Evolutionary conservation across 2,888 invertebrate genomes (phyloP), one percentile per base, ranked within the genome.

Genomic region (Adelognathus sp.): DNA sequence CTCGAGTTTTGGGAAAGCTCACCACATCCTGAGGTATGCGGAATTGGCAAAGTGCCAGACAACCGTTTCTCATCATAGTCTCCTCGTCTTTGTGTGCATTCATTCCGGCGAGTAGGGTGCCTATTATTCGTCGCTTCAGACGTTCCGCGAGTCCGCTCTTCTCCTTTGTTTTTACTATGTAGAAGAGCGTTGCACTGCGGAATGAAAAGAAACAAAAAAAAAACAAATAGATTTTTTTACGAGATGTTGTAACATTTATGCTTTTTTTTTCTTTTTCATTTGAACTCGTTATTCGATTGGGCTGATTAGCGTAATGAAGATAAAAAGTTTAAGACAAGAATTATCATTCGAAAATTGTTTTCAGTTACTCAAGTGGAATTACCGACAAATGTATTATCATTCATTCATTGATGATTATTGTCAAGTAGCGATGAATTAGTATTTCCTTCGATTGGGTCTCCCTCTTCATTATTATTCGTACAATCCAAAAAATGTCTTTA

Each of bases 41-140:
- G 90, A 98, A 98, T 92, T 98, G 98, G 88, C 98, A 98, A 41
- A 99, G 93, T 0, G 98, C 98, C 76, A 99, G 93, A 91, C 98
- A 98, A 64, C 98, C 98, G 92, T 99, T 99, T 69, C 98, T 93
- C 95, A 99, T 96, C 98, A 99, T 98, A 27, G 97, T 98, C 84
- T 97, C 96, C 89, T 98, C 98, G 33, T 95, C 94, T 79, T 95
- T 93, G 88, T 98, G 97, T 67, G 95, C 94, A 85, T 96, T 96
- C 98, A 98, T 98, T 16, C 96, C 98, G 88, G 97, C 96, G 36
- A 98, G 92, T 66, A 98, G 92, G 0, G 96, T 95, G 0, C 95
- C 94, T 69, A 98, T 96, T 76, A 98, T 96, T 86, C 95, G 94
- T 87, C 95, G 93, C 88, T 97, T 97, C 77, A 97, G 93, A 85